These are phyloP conservation scores for Alviniconcha strummeri DNA, from an alignment of 2,888 invertebrate genomes.

Conservation along the genomic window DNA sequence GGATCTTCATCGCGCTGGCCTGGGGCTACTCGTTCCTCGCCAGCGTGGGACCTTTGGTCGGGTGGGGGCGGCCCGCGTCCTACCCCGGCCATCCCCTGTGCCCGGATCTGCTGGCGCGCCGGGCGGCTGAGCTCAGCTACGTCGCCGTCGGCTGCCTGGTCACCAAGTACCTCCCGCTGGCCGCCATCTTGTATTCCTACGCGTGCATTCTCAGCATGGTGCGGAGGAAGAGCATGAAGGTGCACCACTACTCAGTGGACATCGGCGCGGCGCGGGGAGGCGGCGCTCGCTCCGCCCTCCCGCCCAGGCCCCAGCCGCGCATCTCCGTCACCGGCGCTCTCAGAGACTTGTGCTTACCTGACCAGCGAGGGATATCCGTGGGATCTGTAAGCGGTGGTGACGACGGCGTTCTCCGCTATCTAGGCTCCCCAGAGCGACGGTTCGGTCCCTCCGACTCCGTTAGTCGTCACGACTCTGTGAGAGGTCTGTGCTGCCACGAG, in stretches of 20 bases:
- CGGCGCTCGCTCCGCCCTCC: background rate
- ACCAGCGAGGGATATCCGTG: background rate
- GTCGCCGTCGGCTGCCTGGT: slow-evolving; percentile 41
- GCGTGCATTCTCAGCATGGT: slow-evolving; percentile 57
- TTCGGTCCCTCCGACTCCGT: no score
- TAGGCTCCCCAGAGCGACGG: no score
- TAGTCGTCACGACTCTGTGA: no score
- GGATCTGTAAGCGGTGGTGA: no score
- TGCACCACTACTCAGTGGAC: slow-evolving; percentile 52
- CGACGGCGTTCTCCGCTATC: no score
- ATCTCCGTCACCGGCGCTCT: slow-evolving; percentile 38
- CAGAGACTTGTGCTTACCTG: slow-evolving; percentile 23
- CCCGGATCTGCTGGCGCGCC: slow-evolving; percentile 21
- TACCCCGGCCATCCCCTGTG: slow-evolving; percentile 45
- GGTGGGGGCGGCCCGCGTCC: slow-evolving; percentile 40
- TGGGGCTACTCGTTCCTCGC: slow-evolving; percentile 51
- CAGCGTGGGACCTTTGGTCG: slow-evolving; percentile 52
- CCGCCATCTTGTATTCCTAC: slow-evolving; percentile 55
- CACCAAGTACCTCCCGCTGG: slow-evolving; percentile 57
- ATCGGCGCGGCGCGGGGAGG: slow-evolving; percentile 49
- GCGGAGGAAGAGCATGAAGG: slow-evolving; percentile 46
- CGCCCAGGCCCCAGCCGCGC: background rate
- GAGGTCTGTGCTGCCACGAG: no score
- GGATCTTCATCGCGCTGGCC: slow-evolving; percentile 45
- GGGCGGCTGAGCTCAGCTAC: slow-evolving; percentile 45